phyloP scores from a whole-genome alignment of 2,797 vertebrate genomes.

The Centroberyx gerrardi region DNA sequence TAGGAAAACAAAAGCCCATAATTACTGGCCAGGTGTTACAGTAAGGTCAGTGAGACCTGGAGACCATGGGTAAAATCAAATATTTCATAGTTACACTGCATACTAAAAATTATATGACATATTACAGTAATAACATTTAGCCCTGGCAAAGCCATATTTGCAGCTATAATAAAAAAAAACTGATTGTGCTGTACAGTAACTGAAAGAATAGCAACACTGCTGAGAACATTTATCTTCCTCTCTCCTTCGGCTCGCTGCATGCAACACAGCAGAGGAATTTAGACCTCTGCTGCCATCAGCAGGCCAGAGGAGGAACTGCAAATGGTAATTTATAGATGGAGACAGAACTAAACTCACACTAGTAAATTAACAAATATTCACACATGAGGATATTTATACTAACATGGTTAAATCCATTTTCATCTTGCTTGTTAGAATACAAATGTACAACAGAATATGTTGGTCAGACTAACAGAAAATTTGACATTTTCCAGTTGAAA shows the following conservation, averaged over 20 bases:
- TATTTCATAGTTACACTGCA: neutral
- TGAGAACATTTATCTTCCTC: neutral
- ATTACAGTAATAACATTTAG: constrained; percentile 39
- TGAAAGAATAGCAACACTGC: constrained; percentile 5
- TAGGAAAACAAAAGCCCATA: constrained; percentile 61
- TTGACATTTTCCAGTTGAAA: too few species aligned
- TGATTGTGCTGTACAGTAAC: constrained; percentile 13
- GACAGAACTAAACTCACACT: neutral
- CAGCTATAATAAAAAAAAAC: constrained; percentile 19
- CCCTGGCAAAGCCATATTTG: constrained; percentile 32
- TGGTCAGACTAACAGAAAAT: neutral
- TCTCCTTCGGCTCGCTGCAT: neutral
- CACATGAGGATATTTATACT: neutral
- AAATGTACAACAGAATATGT: neutral
- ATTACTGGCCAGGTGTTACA: constrained; percentile 64
- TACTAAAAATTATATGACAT: constrained; percentile 26
- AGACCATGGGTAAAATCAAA: constrained; percentile 6
- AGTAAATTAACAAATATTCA: neutral
- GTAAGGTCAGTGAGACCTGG: constrained; percentile 54
- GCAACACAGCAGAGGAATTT: constrained; percentile 27
- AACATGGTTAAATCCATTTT: neutral
- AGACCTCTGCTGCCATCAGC: constrained; percentile 76
- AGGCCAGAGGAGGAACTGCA: constrained; percentile 66
- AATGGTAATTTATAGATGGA: neutral
- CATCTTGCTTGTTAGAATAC: neutral